Evolutionary conservation across 2,888 invertebrate species (phyloP).

Genomic region (Crepidodera aurea): DNA sequence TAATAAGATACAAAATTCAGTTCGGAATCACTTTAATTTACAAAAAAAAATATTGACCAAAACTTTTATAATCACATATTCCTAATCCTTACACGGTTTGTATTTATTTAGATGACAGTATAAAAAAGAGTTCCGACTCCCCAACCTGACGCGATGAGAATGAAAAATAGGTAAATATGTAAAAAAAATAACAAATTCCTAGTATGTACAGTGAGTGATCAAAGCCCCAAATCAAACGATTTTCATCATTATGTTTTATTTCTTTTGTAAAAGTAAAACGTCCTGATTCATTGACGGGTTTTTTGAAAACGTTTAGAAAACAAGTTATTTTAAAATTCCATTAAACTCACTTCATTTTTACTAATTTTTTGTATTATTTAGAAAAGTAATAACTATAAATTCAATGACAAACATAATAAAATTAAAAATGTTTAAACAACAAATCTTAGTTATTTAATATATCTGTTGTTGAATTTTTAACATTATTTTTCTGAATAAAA

Average conservation of each 20-base stretch:
- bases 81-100: conserved; percentile 12
- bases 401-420: too few relatives aligned
- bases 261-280: too few relatives aligned
- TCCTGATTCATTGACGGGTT: too few relatives aligned
- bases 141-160: not conserved
- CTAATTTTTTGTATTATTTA: too few relatives aligned
- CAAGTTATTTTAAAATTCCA: too few relatives aligned
- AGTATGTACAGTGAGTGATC: not conserved
- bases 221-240: not conserved
- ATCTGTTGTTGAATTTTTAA: too few relatives aligned
- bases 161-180: conserved; percentile 9
- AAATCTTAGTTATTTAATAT: too few relatives aligned
- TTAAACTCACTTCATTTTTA: too few relatives aligned
- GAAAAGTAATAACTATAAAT: too few relatives aligned
- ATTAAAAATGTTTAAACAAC: too few relatives aligned
- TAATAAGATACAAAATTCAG: conserved; percentile 37
- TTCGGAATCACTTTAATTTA: conserved; percentile 38
- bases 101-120: conserved; percentile 1
- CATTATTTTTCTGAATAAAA: too few relatives aligned
- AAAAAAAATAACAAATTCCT: conserved; percentile 29
- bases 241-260: conserved; percentile 3
- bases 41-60: conserved; percentile 33
- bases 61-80: conserved; percentile 21
- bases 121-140: not conserved
- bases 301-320: too few relatives aligned